A percentile compares a stretch with the other conserved stretches of the same genome.
Evolutionary conservation across 2,113 vertebrate genomes (phyloP).

Genomic region (Diglossa brunneiventris): DNA sequence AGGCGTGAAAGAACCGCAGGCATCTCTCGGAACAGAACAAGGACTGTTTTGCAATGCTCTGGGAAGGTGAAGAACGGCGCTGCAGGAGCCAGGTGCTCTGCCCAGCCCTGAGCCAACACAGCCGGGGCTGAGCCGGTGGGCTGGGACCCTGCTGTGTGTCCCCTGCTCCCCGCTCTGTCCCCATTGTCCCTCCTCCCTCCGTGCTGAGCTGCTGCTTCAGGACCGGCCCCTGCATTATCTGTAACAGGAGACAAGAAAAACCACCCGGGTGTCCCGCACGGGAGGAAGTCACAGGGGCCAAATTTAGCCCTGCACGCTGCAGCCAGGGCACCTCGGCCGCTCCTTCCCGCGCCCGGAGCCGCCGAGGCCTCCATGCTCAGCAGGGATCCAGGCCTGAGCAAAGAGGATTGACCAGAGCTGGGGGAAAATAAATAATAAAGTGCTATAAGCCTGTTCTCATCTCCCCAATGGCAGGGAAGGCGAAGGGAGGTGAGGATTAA

Average conservation of each 20-base stretch:
- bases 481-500: background rate
- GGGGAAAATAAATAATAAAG: background rate
- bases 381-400: background rate
- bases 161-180: background rate
- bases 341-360: accelerated
- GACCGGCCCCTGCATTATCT: background rate
- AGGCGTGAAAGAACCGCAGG: background rate
- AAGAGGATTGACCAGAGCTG: background rate
- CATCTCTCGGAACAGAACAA: background rate
- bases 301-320: background rate
- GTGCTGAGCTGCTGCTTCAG: accelerated
- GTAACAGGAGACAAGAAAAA: background rate
- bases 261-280: background rate
- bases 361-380: background rate
- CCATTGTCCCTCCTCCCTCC: accelerated
- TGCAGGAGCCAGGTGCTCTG: background rate
- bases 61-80: background rate
- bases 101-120: background rate
- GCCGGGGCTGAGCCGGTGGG: accelerated
- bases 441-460: background rate
- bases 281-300: background rate
- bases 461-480: background rate
- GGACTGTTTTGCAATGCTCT: background rate
- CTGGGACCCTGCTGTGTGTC: accelerated
- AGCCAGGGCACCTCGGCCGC: background rate